Evolutionary conservation across 2,113 vertebrate genomes (phyloP).

Genomic region (Ptyas mucosa): DNA sequence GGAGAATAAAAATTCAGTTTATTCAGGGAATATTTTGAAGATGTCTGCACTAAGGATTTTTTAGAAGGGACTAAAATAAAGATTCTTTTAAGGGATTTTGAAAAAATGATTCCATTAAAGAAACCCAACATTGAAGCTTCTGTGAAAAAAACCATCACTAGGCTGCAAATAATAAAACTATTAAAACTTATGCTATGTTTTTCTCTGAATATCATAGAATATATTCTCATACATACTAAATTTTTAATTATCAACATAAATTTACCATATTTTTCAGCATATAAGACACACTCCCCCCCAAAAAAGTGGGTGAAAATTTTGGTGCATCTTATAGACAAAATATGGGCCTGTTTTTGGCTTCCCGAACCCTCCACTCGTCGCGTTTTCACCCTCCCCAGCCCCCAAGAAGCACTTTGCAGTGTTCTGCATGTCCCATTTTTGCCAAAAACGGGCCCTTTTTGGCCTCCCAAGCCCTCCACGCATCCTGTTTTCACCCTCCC

Average conservation of each 20-base stretch:
- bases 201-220: neutral
- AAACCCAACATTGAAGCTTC: slow-evolving; percentile 88
- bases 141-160: slow-evolving; percentile 83
- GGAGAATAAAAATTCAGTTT: slow-evolving; percentile 72
- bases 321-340: too few relatives aligned
- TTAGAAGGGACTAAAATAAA: slow-evolving; percentile 83
- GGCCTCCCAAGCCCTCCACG: too few relatives aligned
- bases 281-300: too few relatives aligned
- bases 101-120: slow-evolving; percentile 90
- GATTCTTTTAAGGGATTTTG: slow-evolving; percentile 82
- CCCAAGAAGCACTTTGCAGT: too few relatives aligned
- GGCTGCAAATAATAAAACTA: slow-evolving; percentile 64
- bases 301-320: too few relatives aligned
- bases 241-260: neutral
- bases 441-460: too few relatives aligned
- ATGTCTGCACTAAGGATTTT: slow-evolving; percentile 81
- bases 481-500: too few relatives aligned
- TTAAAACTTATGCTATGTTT: neutral
- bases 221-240: neutral
- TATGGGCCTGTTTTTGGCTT: too few relatives aligned
- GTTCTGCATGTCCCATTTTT: too few relatives aligned
- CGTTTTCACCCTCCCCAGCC: too few relatives aligned
- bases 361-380: too few relatives aligned
- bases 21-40: slow-evolving; percentile 88
- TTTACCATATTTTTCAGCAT: neutral